Base-by-base conservation (phyloP, 1,140 invertebrate species). In the Drosophila tristis region DNA sequence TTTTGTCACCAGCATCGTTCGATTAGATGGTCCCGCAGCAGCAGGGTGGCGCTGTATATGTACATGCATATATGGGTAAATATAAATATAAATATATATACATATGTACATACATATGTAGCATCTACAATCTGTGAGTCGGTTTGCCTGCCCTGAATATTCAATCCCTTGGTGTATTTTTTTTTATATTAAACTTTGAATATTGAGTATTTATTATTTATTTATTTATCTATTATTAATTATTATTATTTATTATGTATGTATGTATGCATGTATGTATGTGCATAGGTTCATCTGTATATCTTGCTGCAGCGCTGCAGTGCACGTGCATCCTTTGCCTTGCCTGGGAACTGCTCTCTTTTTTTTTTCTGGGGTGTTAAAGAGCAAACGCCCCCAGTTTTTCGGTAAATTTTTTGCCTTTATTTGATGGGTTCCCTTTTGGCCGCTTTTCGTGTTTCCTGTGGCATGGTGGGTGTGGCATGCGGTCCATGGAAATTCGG, bases 21-120 rank as follows among this genome's bases (percentile, higher is more conserved):
- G 67, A 71, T 71, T 43, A 71, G 67, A 71, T 70, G 39, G 66
- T 57, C 64, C 51, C 51, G 64, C 64, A 68, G 68, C 31, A n/a
- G 66, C 5, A 6, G 16, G 13, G 50, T 9, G 0, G 0, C 0
- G 23, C 2, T 25, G 23, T 2, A 25, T 4, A 4, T 25, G 4
- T 25, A 4, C 0, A 25, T 25, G 4, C 4, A 25, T 3, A 25
- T 25, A 4, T 25, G 4, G 23, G 2, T 25, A 25, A 25, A 4
- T 25, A 25, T 25, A 25, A 4, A 20, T 25, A 25, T 25, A 20
- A 20, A 20, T 2, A n/a, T 20, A 20, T 20, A 20, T 8, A 31
- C 26, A 26, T 26, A 6, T 26, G 26, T 20, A 20, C 2, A 20
- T 8, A 31, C 26, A 26, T 26, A 6, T 26, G 26, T 8, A 20